Conservation (phyloP, 2,888 invertebrate species). For the Ligdia adustata region DNA sequence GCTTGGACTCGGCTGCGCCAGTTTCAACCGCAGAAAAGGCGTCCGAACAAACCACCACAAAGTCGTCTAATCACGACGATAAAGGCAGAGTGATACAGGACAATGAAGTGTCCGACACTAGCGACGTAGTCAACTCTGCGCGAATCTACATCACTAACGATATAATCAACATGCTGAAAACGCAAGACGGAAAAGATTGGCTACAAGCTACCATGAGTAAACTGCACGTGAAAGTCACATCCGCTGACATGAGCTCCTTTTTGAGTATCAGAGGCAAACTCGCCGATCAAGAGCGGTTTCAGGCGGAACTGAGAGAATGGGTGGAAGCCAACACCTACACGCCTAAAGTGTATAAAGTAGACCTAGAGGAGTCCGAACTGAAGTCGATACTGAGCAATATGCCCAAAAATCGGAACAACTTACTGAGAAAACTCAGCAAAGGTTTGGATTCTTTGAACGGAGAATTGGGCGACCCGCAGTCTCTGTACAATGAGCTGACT, state of each 20-base stretch:
- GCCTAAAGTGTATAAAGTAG: too few relatives aligned
- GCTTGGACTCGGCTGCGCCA: slow-evolving; percentile 2
- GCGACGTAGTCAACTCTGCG: slow-evolving; percentile 67
- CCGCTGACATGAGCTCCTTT: slow-evolving; percentile 60
- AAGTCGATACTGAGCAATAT: too few relatives aligned
- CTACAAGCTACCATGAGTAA: slow-evolving; percentile 58
- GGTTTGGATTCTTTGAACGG: slow-evolving; percentile 66
- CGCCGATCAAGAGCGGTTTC: slow-evolving; percentile 79
- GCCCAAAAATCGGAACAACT: slow-evolving; percentile 62
- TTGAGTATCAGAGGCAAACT: slow-evolving; percentile 78
- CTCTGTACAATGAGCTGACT: slow-evolving; percentile 68
- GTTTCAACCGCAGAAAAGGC: slow-evolving; percentile 43
- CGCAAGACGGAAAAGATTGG: slow-evolving; percentile 75
- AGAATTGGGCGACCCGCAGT: slow-evolving; percentile 79
- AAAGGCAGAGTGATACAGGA: slow-evolving; percentile 74
- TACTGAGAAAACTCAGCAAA: slow-evolving; percentile 57
- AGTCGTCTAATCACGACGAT: slow-evolving; percentile 64
- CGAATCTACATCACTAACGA: slow-evolving; percentile 79
- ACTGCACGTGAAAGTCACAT: slow-evolving; percentile 64
- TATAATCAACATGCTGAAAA: slow-evolving; percentile 72
- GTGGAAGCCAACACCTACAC: slow-evolving; percentile 35
- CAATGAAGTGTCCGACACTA: slow-evolving; percentile 75
- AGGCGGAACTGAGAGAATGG: slow-evolving; percentile 73
- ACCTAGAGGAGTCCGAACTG: slow-evolving; percentile 27
- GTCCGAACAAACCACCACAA: slow-evolving; percentile 51